Percentiles rank a stretch among this genome's conserved stretches.
Evolutionary conservation across 2,113 vertebrate species (phyloP).

Genomic region (Scalopus aquaticus): DNA sequence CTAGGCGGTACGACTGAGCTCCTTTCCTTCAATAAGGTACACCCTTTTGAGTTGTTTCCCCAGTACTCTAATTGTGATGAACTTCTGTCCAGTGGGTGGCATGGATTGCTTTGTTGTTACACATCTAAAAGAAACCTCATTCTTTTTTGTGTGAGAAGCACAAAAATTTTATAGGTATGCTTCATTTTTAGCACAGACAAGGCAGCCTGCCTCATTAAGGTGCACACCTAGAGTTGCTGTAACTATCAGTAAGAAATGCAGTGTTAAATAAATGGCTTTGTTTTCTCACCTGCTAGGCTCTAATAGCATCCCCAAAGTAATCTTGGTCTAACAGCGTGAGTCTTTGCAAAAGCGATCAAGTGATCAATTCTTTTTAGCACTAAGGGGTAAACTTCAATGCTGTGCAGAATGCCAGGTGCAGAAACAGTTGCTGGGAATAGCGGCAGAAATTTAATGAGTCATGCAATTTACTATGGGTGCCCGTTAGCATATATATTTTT

Average conservation of each 20-base stretch:
- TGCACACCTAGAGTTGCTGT: constrained; percentile 23
- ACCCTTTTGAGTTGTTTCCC: constrained; percentile 37
- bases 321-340: constrained; percentile 65
- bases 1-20: background rate
- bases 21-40: background rate
- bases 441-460: constrained; percentile 47
- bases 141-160: constrained; percentile 39
- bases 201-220: constrained; percentile 46
- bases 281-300: constrained; percentile 58
- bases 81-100: background rate
- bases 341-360: constrained; percentile 62
- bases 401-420: constrained; percentile 49
- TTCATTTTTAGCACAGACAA: constrained; percentile 49
- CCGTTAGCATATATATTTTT: background rate
- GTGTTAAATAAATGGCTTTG: constrained; percentile 65
- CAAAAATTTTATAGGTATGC: constrained; percentile 31
- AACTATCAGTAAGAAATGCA: constrained; percentile 53
- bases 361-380: constrained; percentile 74
- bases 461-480: background rate
- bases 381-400: constrained; percentile 43
- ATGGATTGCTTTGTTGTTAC: constrained; percentile 27
- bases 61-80: background rate
- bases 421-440: constrained; percentile 20
- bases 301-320: constrained; percentile 70
- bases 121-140: background rate